Evolutionary conservation across 2,113 vertebrate genomes (phyloP), one percentile per base, ranked within the genome.

Genomic region (Oreochromis tanganicae): DNA sequence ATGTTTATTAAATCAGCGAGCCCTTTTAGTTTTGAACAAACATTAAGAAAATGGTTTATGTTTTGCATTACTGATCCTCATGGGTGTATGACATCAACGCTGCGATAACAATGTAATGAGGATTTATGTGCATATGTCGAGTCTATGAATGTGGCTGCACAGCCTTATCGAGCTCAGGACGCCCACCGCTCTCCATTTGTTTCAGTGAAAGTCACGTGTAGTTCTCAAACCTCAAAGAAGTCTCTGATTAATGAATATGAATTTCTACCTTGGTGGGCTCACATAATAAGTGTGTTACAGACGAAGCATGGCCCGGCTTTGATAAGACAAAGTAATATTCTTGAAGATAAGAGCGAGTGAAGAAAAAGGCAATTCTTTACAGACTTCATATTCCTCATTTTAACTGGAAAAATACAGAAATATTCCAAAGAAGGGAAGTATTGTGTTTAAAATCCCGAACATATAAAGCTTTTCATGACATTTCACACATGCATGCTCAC

Each of bases 211-310:
- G 34, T 87, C 66, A 81, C 46, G n/a, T 46, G 78, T 7, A 12
- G 29, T 75, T 59, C 29, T 59, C 38, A 66, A 59, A 66, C 21
- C 88, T 50, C 50, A 71, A 78, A 90, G 46, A 80, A 52, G 17
- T 27, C 32, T 85, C 29, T 79, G 61, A 86, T 91, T 66, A 83
- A 87, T 75, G 38, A 87, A 86, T 87, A 56, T 84, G 57, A 80
- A 63, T 88, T 73, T 82, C 29, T 63, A 57, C 79, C 56, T 82
- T 55, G 66, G 38, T 50, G 57, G 17, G 55, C 57, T 87, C 34
- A 71, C 63, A 85, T 84, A 84, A 75, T 86, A 80, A 80, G 68
- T 85, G 36, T 57, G 14, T 86, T 81, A 85, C 27, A 57, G 57
- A 61, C 9, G 34, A 46, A 56, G 63, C 32, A 89, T 6, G 52